A percentile compares a stretch with the other conserved stretches of the same genome.
These are phyloP conservation scores for Cephus pulcher DNA, from an alignment of 2,888 invertebrate species.

Conservation along the genomic window DNA sequence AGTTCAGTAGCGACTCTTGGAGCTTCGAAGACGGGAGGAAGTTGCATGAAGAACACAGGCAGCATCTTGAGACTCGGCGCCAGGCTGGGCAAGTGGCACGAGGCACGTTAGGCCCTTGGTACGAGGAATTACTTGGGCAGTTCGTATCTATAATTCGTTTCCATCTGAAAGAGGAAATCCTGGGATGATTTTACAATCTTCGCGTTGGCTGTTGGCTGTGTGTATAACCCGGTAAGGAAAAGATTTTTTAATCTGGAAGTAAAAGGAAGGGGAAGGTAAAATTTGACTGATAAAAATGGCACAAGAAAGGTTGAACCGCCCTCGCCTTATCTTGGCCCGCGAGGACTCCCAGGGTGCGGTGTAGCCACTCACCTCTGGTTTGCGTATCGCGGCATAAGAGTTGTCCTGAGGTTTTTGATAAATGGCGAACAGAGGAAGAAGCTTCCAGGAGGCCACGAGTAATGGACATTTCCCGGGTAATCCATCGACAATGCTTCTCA, in stretches of 20 bases:
- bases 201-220: background rate
- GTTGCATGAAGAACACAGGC: background rate
- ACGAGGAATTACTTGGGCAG: background rate
- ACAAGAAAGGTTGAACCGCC: background rate
- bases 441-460: background rate
- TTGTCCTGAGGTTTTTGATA: background rate
- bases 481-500: background rate
- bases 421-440: background rate
- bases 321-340: background rate
- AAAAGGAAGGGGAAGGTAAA: background rate
- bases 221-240: background rate
- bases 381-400: background rate
- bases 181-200: background rate
- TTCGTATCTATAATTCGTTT: background rate
- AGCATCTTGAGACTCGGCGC: background rate
- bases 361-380: background rate
- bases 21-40: background rate
- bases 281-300: background rate
- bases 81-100: background rate
- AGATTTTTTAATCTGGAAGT: background rate
- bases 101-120: background rate
- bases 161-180: background rate
- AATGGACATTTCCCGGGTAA: background rate
- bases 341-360: background rate
- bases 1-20: background rate